Base-by-base conservation (phyloP, 1,140 invertebrate genomes). In the Dreissena rostriformis region DNA sequence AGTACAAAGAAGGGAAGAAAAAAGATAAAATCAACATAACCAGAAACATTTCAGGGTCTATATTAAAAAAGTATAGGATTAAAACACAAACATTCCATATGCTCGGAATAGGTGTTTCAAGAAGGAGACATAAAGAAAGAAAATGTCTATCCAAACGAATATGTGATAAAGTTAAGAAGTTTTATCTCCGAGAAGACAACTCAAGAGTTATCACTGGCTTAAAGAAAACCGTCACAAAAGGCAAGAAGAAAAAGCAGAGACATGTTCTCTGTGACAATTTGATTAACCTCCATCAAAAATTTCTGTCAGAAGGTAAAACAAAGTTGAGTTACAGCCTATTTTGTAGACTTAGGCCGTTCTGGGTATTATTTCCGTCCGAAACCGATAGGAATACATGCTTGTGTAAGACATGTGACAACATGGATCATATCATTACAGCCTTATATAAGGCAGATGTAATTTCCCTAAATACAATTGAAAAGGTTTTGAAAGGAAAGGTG, bases 351-450 rank as follows among this genome's bases (percentile, higher is more conserved):
- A 76, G 29, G 65, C 74, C 74, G n/a, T 76, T 76, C n/a, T 76
- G 61, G 74, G 74, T 65, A 14, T 28, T 76, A 65, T 76, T 49
- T 39, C 74, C 74, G 55, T 26, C 11, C 14, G 57, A 65, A 17
- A n/a, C 74, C 19, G 57, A 65, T 19, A 76, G 74, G 51, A 49
- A 76, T 29, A 76, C 74, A 29, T 76, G 74, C 39, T 39, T 76
- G 39, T 76, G 74, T 26, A 76, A 76, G 29, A 7, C 51, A 10
- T 76, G 74, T 49, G 74, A 76, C 12, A 76, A 76, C 26, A 65
- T 39, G 24, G 15, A 49, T 1, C 57, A 39, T 10, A 76, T n/a
- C n/a, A 6, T 28, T 22, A 65, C 28, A 17, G 55, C 74, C 19
- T 49, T 76, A 65, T 15, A 63, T 29, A 76, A 63, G 65, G 57